These are phyloP conservation scores for Limulus polyphemus DNA, from an alignment of 2,888 invertebrate genomes.

Conservation along the genomic window DNA sequence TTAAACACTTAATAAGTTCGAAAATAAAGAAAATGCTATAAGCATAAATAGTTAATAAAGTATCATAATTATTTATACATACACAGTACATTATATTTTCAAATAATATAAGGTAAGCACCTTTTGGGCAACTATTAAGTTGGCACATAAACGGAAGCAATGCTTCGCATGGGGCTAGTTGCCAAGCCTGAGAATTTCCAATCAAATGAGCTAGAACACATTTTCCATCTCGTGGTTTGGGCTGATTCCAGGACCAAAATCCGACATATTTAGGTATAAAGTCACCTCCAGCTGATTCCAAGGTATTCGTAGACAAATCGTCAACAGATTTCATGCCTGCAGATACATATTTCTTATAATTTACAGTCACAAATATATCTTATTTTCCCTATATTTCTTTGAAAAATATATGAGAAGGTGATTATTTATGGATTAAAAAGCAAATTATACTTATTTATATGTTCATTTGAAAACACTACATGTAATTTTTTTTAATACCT, in stretches of 20 bases:
- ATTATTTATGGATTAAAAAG: background rate
- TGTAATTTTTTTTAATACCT: too few relatives aligned
- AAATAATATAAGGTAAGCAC: slow-evolving; percentile 37
- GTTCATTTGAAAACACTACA: too few relatives aligned
- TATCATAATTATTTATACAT: too few relatives aligned
- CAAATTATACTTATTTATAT: background rate
- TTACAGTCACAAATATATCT: background rate
- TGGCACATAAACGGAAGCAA: slow-evolving; percentile 88
- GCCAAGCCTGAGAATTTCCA: slow-evolving; percentile 66
- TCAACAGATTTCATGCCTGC: slow-evolving; percentile 78
- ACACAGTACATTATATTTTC: too few relatives aligned
- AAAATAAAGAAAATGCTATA: too few relatives aligned
- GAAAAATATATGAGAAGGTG: background rate
- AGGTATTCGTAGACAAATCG: slow-evolving; percentile 82
- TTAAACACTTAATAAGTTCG: too few relatives aligned
- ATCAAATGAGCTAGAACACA: slow-evolving; percentile 52
- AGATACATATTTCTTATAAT: background rate
- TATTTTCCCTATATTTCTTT: background rate
- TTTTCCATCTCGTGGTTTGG: slow-evolving; percentile 72
- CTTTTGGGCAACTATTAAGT: slow-evolving; percentile 73
- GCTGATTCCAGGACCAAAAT: slow-evolving; percentile 84
- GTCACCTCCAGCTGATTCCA: slow-evolving; percentile 81
- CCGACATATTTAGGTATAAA: slow-evolving; percentile 82
- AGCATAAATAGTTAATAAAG: too few relatives aligned
- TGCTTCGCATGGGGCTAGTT: slow-evolving; percentile 84